Conservation (phyloP, 2,888 invertebrate genomes). For the Acanthosoma haemorrhoidale region DNA sequence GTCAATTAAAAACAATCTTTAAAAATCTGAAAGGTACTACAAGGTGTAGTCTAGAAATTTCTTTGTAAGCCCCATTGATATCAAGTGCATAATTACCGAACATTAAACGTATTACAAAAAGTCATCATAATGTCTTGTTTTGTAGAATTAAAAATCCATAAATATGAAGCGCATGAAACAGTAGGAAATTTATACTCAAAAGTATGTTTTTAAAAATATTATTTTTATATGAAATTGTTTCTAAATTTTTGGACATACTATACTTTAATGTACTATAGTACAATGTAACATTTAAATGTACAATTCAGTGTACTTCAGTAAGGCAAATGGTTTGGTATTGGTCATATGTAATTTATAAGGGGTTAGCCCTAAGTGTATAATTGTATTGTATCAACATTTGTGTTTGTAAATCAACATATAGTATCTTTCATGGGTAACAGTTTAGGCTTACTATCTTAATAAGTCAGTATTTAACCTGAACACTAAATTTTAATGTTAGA, state of each 20-base stretch:
- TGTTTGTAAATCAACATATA: slow-evolving; percentile 12
- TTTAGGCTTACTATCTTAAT: neutral
- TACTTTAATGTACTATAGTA: too few relatives aligned
- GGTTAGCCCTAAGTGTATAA: neutral
- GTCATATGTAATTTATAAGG: slow-evolving; percentile 13
- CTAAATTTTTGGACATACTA: neutral
- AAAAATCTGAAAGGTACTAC: neutral
- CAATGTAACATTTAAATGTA: too few relatives aligned
- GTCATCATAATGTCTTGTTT: neutral
- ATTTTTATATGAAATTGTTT: slow-evolving; percentile 8
- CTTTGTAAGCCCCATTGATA: neutral
- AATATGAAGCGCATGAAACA: neutral
- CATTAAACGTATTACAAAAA: neutral
- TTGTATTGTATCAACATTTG: slow-evolving; percentile 12
- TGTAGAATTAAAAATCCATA: neutral
- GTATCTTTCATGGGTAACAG: neutral
- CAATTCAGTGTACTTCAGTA: neutral
- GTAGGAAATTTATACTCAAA: neutral
- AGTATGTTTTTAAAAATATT: neutral
- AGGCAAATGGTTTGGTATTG: neutral
- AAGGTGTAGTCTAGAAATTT: neutral
- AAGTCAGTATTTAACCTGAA: neutral
- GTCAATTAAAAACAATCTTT: neutral
- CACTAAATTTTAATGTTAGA: slow-evolving; percentile 18
- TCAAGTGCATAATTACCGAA: neutral